phyloP scores from a whole-genome alignment of 37 sponge, comb jelly and placozoan genomes.

The Aplysina aerophoba region DNA sequence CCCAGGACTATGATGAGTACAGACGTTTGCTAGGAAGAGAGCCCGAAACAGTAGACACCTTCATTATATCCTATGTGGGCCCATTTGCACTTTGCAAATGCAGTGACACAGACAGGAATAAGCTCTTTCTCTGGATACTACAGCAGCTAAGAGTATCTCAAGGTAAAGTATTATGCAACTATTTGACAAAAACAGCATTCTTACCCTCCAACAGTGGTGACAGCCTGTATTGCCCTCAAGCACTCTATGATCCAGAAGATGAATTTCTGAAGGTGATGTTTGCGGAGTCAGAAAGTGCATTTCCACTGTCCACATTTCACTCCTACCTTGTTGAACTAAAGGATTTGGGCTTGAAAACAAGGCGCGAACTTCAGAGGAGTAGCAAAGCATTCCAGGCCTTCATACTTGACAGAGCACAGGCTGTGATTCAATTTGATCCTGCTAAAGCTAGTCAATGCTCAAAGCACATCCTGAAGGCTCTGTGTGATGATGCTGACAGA shows the following conservation, averaged over 20 bases:
- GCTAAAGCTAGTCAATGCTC: not conserved
- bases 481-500: too few relatives aligned
- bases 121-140: conserved; percentile 49
- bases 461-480: not conserved
- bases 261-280: conserved; percentile 39
- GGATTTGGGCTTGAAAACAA: conserved; percentile 41
- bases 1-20: not conserved
- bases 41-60: not conserved
- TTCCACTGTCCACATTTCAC: conserved; percentile 31
- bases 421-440: conserved; percentile 7
- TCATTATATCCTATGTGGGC: conserved; percentile 22
- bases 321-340: conserved; percentile 16
- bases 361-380: conserved; percentile 9
- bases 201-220: not conserved
- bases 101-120: not conserved
- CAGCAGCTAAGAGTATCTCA: not conserved
- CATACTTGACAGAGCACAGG: conserved; percentile 15
- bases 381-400: not conserved
- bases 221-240: not conserved
- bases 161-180: not conserved
- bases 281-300: conserved; percentile 22
- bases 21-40: conserved; percentile 26
- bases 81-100: conserved; percentile 33
- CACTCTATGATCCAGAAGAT: conserved; percentile 51
- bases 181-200: not conserved